Percentiles rank a stretch among this genome's conserved stretches.
phyloP scores from a whole-genome alignment of 2,113 vertebrate species.

The Potamarius usumacintae region DNA sequence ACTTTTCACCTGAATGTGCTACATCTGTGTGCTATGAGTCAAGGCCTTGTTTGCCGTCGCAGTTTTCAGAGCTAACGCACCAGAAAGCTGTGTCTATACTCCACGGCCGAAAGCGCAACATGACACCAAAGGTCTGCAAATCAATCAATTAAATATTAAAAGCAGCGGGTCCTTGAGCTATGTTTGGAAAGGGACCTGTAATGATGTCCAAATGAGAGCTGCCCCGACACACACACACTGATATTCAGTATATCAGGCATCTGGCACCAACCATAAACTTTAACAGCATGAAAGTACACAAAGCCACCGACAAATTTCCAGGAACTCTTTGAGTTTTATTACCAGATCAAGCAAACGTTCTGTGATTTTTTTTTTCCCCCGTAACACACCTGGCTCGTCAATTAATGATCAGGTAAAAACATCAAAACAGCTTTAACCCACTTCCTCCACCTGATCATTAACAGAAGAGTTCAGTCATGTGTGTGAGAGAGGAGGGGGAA shows the following conservation, averaged over 20 bases:
- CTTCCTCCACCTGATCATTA: neutral
- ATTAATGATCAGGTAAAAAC: neutral
- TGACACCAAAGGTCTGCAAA: conserved; percentile 2
- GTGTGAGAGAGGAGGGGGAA: neutral
- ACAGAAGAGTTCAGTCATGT: neutral
- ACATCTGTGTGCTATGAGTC: neutral
- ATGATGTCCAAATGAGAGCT: neutral
- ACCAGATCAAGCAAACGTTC: neutral
- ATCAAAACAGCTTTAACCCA: neutral
- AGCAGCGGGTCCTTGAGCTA: neutral
- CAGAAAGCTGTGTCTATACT: neutral
- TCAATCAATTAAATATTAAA: conserved; percentile 19
- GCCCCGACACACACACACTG: neutral
- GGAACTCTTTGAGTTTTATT: neutral
- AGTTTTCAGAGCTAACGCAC: neutral
- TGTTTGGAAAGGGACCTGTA: neutral
- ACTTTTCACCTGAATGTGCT: neutral
- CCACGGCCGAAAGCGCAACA: neutral
- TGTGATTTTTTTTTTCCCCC: neutral
- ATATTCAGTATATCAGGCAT: neutral
- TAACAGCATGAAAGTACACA: neutral
- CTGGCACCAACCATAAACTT: neutral
- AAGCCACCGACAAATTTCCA: neutral
- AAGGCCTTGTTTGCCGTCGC: neutral
- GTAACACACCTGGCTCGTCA: neutral